These are phyloP conservation scores for Saimiri boliviensis DNA, from an alignment of 2,113 vertebrate species.

Conservation along the genomic window DNA sequence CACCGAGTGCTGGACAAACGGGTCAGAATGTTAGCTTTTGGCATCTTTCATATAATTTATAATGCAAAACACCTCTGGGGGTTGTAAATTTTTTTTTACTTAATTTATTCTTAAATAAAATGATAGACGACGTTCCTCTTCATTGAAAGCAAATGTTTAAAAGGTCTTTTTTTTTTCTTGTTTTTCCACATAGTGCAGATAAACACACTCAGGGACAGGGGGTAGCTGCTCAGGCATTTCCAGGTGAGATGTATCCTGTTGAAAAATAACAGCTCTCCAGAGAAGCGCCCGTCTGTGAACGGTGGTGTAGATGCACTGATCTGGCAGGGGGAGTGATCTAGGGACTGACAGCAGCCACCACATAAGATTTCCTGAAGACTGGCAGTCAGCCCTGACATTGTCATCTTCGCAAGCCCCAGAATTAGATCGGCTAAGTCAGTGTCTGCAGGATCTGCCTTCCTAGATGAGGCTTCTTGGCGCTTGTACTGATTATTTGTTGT, in stretches of 20 bases:
- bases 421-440: not conserved
- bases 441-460: not conserved
- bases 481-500: not conserved
- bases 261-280: not conserved
- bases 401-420: not conserved
- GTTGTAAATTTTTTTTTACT: slow-evolving; percentile 23
- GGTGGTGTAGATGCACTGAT: accelerated
- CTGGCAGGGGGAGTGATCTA: too few species aligned
- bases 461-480: not conserved
- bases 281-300: not conserved
- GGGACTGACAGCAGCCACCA: accelerated
- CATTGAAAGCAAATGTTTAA: not conserved
- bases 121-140: not conserved
- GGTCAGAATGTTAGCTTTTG: slow-evolving; percentile 22
- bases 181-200: not conserved
- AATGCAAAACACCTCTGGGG: not conserved
- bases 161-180: not conserved
- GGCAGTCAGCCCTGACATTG: not conserved
- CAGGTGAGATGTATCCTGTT: not conserved
- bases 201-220: not conserved
- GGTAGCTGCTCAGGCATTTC: not conserved
- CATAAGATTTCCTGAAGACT: not conserved
- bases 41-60: not conserved
- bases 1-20: not conserved
- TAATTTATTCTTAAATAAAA: slow-evolving; percentile 41